Evolutionary conservation across 2,888 invertebrate genomes (phyloP), one percentile per base, ranked within the genome.

Genomic region (Blera fallax): DNA sequence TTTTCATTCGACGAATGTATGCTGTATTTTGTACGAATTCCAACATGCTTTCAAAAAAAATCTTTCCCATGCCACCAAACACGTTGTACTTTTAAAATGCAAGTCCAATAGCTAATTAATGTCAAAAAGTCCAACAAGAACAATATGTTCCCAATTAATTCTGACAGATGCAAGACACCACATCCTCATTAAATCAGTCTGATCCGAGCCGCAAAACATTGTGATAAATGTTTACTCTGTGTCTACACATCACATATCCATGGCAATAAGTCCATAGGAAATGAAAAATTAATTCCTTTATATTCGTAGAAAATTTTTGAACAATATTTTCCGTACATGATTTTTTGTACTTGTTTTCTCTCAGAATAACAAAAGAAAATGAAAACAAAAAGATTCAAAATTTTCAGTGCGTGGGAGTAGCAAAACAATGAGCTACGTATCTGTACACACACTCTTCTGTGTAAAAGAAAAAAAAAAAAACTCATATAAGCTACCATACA

Each of bases 81-180:
- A 40, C n/a, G 14, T 40, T 14, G 40, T 40, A 40, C 6, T 40
- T 40, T 40, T 40, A 6, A 40, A 14, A 40, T 14, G 14, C 40
- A 32, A 29, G 1, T 48, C 60, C 10, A n/a, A 27, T 52, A 16
- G 8, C n/a, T n/a, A n/a, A 50, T n/a, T 56, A 58, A n/a, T 1
- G 43, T 45, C 16, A 70, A 48, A 70, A 29, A 34, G 32, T 16
- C 34, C 8, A n/a, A 60, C 37, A 16, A 37, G 24, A 60, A 11
- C 40, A 54, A 52, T 32, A 32, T 67, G 24, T 24, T 77, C 14
- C 24, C 32, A 69, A 69, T 78, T 54, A 62, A 29, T 40, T 78
- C 6, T 52, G 54, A 64, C 56, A 56, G 64, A 48, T 34, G 16
- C 27, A 64, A 34, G 54, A 34, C 32, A 64, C 52, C 43, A 45